Base-by-base conservation (phyloP, 2,888 invertebrate genomes). In the Cyclophora punctaria region DNA sequence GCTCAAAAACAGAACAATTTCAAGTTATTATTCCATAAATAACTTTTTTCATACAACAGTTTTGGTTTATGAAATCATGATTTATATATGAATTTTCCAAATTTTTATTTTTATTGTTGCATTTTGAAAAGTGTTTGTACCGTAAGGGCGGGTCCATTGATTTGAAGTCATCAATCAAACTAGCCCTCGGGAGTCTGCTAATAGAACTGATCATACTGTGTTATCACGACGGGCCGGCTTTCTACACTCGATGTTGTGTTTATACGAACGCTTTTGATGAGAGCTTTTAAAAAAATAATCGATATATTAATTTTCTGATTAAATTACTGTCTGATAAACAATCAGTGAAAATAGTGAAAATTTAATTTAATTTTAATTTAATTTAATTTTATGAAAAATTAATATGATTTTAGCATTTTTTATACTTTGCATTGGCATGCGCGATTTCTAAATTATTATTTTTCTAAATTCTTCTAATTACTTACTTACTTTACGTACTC, bases 111-210 rank as follows among this genome's bases (percentile, higher is more conserved):
- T 46, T 59, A 49, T 49, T 41, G 41, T 48, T 53, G 52, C 42
- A 47, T 48, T 4, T 49, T 45, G 42, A 50, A 20, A 55, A 34
- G 42, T 47, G 45, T 56, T 48, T 60, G 55, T 56, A 57, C 62
- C 64, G 57, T 62, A 64, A 65, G 71, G 75, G 77, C 81, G 80
- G 82, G 83, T 84, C 86, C 87, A 83, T 80, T 80, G 82, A 85
- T 87, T 87, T 87, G 88, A 87, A 85, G 88, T 88, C 88, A 88
- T 88, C 88, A 88, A 88, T 88, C 88, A 85, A 80, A 81, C 65
- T 68, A 65, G 67, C 72, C 75, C 67, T 62, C 67, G 72, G 73
- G 75, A 78, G 83, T 75, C 79, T 78, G 78, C 85, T 85, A 84
- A 83, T 76, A 80, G 86, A 87, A 88, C 85, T 74, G 84, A 85